phyloP scores from a whole-genome alignment of 2,888 invertebrate genomes.

The Mystacides longicornis region DNA sequence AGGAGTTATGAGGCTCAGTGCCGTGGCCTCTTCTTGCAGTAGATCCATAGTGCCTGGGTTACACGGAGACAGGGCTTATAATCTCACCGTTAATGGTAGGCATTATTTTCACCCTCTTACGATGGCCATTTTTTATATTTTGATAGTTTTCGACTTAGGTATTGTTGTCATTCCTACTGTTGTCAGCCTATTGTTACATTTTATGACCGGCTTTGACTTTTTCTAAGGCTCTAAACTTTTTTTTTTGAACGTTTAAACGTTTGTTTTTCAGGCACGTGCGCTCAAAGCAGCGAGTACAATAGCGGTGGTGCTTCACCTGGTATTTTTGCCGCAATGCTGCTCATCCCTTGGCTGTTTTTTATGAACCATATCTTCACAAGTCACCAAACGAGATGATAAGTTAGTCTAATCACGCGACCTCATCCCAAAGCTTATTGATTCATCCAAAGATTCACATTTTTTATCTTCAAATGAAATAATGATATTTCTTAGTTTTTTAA shows the following conservation, averaged over 20 bases:
- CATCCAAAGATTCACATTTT: background rate
- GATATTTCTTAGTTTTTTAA: too few species aligned
- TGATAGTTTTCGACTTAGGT: too few species aligned
- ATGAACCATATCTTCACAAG: background rate
- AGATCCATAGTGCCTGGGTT: slow-evolving; percentile 46
- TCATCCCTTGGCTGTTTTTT: background rate
- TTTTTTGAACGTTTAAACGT: too few species aligned
- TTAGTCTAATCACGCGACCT: background rate
- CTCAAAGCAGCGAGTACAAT: slow-evolving; percentile 45
- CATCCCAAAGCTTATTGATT: background rate
- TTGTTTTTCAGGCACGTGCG: slow-evolving; percentile 40
- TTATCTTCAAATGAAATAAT: too few species aligned
- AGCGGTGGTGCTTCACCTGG: slow-evolving; percentile 28
- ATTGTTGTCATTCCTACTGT: too few species aligned
- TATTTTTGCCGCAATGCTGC: background rate
- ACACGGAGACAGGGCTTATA: slow-evolving; percentile 54
- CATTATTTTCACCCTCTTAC: too few species aligned
- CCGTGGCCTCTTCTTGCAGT: slow-evolving; percentile 51
- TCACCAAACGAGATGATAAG: slow-evolving; percentile 1
- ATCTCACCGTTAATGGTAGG: slow-evolving; percentile 59
- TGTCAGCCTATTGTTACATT: too few species aligned
- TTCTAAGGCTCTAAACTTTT: too few species aligned
- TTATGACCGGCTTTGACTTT: too few species aligned
- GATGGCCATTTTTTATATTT: too few species aligned
- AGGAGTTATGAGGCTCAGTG: slow-evolving; percentile 42